Conservation (phyloP, 2,113 vertebrate genomes). For the Sapajus apella region DNA sequence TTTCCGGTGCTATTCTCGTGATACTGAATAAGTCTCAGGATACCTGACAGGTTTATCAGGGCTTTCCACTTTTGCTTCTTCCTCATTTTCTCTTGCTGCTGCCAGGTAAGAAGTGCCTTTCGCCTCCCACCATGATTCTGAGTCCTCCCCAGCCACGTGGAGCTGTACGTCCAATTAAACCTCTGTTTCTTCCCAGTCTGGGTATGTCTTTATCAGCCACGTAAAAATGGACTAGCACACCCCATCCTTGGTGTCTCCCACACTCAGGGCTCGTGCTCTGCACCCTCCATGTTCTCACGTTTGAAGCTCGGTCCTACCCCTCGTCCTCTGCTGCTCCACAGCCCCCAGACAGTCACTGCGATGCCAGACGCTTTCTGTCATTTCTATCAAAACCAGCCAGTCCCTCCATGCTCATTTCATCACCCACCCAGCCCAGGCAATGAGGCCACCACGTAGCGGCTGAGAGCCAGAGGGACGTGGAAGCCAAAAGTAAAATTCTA, state of each 20-base stretch:
- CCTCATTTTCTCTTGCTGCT: too few relatives aligned
- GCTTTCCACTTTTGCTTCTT: too few relatives aligned
- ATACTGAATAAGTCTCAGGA: too few relatives aligned
- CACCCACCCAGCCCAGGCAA: accelerated
- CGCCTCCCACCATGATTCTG: too few relatives aligned
- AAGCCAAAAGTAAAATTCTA: too few relatives aligned
- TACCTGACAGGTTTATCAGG: too few relatives aligned
- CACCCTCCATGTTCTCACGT: accelerated
- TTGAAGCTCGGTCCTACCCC: accelerated
- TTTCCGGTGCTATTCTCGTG: too few relatives aligned
- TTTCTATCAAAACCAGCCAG: not conserved
- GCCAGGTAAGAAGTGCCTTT: too few relatives aligned
- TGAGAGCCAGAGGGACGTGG: not conserved
- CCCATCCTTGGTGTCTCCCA: not conserved
- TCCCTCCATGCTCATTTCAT: accelerated
- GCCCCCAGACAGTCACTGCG: accelerated
- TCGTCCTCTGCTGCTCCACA: accelerated
- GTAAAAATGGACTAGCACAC: too few relatives aligned
- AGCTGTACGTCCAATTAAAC: too few relatives aligned
- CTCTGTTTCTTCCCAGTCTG: not conserved
- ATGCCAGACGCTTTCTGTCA: accelerated
- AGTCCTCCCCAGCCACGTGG: too few relatives aligned
- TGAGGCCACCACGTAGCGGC: accelerated
- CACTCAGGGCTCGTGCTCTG: accelerated
- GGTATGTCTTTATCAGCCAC: too few relatives aligned